A percentile compares a stretch with the other conserved stretches of the same genome.
phyloP scores from a whole-genome alignment of 1,140 invertebrate species.

The Drosophila mayri region DNA sequence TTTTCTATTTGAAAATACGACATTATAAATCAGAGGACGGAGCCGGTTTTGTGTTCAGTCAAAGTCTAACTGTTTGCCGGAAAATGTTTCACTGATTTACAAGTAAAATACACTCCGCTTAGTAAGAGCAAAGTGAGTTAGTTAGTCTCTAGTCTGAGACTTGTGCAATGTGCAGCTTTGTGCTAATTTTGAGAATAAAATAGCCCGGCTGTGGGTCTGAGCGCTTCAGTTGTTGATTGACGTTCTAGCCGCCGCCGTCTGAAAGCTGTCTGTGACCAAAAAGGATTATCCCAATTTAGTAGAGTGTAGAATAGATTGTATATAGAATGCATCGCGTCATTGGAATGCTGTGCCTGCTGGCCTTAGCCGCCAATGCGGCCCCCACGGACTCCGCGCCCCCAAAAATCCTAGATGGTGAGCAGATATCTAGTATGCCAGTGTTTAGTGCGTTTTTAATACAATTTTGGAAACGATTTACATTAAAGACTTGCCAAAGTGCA shows the following conservation, averaged over 20 bases:
- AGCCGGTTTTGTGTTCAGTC: conserved; percentile 73
- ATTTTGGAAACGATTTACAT: neutral
- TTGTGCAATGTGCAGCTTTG: conserved; percentile 33
- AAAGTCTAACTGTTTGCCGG: conserved; percentile 53
- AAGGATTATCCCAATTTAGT: conserved; percentile 20
- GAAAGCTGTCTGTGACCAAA: conserved; percentile 1
- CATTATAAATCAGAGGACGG: conserved; percentile 62
- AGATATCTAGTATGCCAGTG: neutral
- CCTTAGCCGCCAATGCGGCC: conserved; percentile 20
- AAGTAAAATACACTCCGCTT: conserved; percentile 44
- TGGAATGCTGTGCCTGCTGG: conserved; percentile 49
- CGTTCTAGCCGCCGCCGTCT: conserved; percentile 47
- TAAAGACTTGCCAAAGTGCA: conserved; percentile 56
- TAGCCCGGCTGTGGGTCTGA: conserved; percentile 27
- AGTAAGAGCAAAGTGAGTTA: conserved; percentile 34
- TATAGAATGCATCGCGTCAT: conserved; percentile 5
- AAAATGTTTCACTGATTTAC: conserved; percentile 56
- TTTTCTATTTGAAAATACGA: conserved; percentile 66
- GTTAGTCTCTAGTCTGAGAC: conserved; percentile 17
- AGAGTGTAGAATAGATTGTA: conserved; percentile 8
- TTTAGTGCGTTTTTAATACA: neutral
- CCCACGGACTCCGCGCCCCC: conserved; percentile 42
- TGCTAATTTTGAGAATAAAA: conserved; percentile 71
- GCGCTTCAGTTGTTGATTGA: conserved; percentile 53
- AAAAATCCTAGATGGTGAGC: conserved; percentile 49